These are phyloP conservation scores for Buceros bicornis DNA, from an alignment of 2,797 vertebrate species.

Conservation along the genomic window DNA sequence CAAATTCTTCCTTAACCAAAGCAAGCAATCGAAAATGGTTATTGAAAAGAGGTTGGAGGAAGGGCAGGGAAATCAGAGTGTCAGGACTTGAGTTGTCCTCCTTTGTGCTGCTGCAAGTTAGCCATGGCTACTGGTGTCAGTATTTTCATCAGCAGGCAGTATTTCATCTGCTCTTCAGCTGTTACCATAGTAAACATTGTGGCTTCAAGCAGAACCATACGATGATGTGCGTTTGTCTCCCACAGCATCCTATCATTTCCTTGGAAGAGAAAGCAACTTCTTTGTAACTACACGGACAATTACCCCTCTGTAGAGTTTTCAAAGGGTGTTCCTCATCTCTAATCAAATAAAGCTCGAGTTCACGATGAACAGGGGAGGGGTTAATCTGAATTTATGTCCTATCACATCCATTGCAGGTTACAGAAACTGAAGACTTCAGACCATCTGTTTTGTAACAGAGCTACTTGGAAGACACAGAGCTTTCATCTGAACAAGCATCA, in stretches of 20 bases:
- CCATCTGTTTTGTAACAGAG: background rate
- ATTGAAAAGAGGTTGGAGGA: background rate
- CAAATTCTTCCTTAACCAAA: background rate
- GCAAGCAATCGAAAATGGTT: background rate
- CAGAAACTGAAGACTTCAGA: background rate
- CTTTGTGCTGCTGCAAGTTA: background rate
- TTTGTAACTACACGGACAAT: constrained; percentile 70
- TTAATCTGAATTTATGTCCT: constrained; percentile 49
- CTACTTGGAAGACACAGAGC: background rate
- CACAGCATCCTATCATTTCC: constrained; percentile 54
- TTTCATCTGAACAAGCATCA: background rate
- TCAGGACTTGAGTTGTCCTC: background rate
- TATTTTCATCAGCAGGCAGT: background rate
- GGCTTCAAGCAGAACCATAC: constrained; percentile 20
- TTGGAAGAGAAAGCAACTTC: constrained; percentile 43
- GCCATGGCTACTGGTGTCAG: background rate
- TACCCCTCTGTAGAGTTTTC: constrained; percentile 63
- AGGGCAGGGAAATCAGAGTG: background rate
- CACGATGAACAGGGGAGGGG: constrained; percentile 39
- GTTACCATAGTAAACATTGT: constrained; percentile 17
- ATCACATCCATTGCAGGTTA: background rate
- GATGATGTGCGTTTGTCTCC: background rate
- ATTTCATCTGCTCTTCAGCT: background rate
- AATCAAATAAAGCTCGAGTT: constrained; percentile 62
- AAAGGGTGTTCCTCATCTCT: constrained; percentile 21